Evolutionary conservation across 2,797 vertebrate species (phyloP), one percentile per base, ranked within the genome.

Genomic region (Paguma larvata): DNA sequence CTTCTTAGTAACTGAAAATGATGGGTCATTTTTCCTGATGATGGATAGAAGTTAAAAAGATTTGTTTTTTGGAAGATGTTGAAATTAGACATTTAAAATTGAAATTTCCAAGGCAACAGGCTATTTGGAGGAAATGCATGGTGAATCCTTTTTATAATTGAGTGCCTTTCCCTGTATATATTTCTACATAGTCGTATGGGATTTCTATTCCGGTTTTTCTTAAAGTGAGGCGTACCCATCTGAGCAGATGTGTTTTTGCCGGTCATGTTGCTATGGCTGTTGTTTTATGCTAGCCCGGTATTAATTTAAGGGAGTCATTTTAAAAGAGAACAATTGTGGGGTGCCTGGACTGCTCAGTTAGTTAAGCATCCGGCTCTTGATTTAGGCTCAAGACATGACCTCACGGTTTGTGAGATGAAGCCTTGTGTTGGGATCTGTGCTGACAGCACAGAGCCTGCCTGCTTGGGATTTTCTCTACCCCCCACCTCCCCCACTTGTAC

Each of bases 91-190:
- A 86, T 53, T 89, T 92, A 86, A 94, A 82, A 56, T 15, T 8
- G 19, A 79, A 95, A 95, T 98, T 70, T 94, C 78, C 78, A 92
- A 92, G 67, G 77, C 85, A 95, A 53, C 80, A 75, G 38, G 62
- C 59, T 89, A 62, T 95, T 96, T 91, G 56, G 79, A 92, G 88
- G 68, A 91, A 86, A 70, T 51, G 93, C 94, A 25, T 30, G 48
- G 34, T 73, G 56, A 85, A 32, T 92, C 34, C 23, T 94, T 92
- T 91, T 92, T 65, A 88, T 94, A 86, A 80, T n/a, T 38, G 51
- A 94, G 51, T 86, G 41, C 34, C 7, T 72, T 68, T 86, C 32
- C 44, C 27, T 89, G 21, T 88, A 38, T 92, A 68, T 89, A 30
- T 83, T 90, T 89, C 59, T 85, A 75, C 30, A 13, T 59, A 56